Percentiles rank a stretch among this genome's conserved stretches.
These are phyloP conservation scores for Cyclina sinensis DNA, from an alignment of 1,140 invertebrate genomes.

Conservation along the genomic window DNA sequence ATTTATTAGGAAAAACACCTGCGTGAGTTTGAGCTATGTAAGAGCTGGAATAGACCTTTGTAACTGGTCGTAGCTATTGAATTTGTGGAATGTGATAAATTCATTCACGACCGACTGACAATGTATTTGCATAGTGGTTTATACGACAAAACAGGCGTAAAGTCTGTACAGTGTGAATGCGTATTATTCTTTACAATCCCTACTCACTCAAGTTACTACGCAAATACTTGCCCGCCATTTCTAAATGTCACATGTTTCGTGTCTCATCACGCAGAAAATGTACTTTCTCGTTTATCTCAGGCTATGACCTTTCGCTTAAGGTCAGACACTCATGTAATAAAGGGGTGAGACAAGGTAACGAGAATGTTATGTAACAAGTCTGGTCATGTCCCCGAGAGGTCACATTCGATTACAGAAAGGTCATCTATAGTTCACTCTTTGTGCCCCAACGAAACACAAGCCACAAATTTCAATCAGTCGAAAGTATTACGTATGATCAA, in stretches of 20 bases:
- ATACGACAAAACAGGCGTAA: background rate
- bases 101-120: background rate
- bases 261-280: background rate
- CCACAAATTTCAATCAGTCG: background rate
- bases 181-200: background rate
- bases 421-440: background rate
- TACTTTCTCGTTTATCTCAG: background rate
- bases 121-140: background rate
- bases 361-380: conserved; percentile 6
- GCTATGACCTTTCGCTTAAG: background rate
- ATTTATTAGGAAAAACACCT: too few species aligned
- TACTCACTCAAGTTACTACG: too few species aligned
- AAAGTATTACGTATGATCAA: conserved; percentile 18
- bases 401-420: background rate
- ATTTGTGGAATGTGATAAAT: conserved; percentile 15
- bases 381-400: conserved; percentile 17
- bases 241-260: background rate
- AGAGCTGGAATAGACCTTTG: background rate
- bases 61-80: background rate
- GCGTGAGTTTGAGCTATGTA: too few species aligned
- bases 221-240: too few species aligned
- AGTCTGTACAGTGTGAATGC: background rate
- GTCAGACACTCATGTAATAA: background rate
- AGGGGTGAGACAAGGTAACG: conserved; percentile 7
- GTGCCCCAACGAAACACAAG: background rate